These are phyloP conservation scores for Fukomys damarensis DNA, from an alignment of 2,113 vertebrate genomes.

Conservation along the genomic window DNA sequence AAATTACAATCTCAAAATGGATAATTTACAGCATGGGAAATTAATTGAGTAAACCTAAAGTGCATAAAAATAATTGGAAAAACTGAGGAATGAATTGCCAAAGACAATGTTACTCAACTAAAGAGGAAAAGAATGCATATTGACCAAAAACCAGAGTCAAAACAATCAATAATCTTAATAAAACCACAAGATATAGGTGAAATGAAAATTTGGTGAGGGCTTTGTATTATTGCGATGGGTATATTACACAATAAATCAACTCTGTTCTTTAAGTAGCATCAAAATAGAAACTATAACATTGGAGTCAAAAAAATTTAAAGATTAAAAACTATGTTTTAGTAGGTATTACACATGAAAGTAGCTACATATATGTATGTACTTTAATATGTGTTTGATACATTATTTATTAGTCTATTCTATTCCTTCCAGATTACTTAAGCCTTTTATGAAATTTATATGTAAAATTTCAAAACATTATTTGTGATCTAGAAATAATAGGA, in stretches of 20 bases:
- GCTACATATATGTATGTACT: neutral
- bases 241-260: neutral
- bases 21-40: constrained; percentile 83
- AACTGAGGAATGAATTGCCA: constrained; percentile 73
- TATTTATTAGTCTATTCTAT: neutral
- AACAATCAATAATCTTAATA: constrained; percentile 13
- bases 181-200: neutral
- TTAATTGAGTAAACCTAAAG: constrained; percentile 84
- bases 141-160: constrained; percentile 23
- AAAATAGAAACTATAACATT: constrained; percentile 10
- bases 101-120: constrained; percentile 71
- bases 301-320: neutral
- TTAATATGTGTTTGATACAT: neutral
- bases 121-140: neutral
- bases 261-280: neutral
- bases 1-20: constrained; percentile 84
- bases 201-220: neutral
- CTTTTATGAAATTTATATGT: neutral
- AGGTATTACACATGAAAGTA: neutral
- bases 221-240: neutral
- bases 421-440: neutral
- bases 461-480: constrained; percentile 11
- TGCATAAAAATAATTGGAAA: constrained; percentile 80
- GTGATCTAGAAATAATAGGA: neutral
- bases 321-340: neutral